These are phyloP conservation scores for Helleia helle DNA, from an alignment of 2,888 invertebrate genomes.

Conservation along the genomic window DNA sequence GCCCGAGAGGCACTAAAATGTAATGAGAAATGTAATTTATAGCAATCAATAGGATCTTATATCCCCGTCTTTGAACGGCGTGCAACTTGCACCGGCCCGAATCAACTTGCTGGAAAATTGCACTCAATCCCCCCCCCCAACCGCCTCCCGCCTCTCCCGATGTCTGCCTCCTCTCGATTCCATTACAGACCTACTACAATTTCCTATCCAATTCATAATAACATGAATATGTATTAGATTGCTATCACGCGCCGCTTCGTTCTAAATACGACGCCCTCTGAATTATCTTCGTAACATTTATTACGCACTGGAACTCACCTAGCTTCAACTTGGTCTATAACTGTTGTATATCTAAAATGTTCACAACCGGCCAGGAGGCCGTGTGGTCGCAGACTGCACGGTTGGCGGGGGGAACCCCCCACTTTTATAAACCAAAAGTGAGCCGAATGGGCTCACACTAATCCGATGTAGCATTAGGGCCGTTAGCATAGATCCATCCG, in stretches of 20 bases:
- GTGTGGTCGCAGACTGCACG: too few species aligned
- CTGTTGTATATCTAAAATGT: too few species aligned
- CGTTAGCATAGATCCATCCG: too few species aligned
- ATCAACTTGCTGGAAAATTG: slow-evolving; percentile 51
- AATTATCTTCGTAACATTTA: slow-evolving; percentile 11
- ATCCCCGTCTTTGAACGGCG: slow-evolving; percentile 21
- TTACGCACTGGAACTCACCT: not conserved
- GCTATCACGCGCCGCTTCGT: slow-evolving; percentile 3
- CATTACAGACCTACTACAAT: slow-evolving; percentile 36
- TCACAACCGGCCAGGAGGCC: too few species aligned
- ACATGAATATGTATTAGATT: slow-evolving; percentile 13
- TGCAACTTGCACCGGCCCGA: slow-evolving; percentile 28
- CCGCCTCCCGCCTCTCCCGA: slow-evolving; percentile 17
- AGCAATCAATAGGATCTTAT: slow-evolving; percentile 11
- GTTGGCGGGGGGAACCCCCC: too few species aligned
- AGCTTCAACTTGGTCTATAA: not conserved
- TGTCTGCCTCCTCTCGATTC: slow-evolving; percentile 36
- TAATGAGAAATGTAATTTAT: slow-evolving; percentile 9
- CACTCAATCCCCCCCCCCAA: slow-evolving; percentile 41
- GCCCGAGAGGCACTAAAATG: not conserved
- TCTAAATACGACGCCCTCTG: slow-evolving; percentile 7
- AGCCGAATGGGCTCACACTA: too few species aligned
- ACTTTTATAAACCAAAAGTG: too few species aligned
- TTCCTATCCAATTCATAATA: slow-evolving; percentile 18
- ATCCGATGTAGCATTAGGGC: too few species aligned